Evolutionary conservation across 1,140 invertebrate genomes (phyloP).

Genomic region (Bicyclus anynana): DNA sequence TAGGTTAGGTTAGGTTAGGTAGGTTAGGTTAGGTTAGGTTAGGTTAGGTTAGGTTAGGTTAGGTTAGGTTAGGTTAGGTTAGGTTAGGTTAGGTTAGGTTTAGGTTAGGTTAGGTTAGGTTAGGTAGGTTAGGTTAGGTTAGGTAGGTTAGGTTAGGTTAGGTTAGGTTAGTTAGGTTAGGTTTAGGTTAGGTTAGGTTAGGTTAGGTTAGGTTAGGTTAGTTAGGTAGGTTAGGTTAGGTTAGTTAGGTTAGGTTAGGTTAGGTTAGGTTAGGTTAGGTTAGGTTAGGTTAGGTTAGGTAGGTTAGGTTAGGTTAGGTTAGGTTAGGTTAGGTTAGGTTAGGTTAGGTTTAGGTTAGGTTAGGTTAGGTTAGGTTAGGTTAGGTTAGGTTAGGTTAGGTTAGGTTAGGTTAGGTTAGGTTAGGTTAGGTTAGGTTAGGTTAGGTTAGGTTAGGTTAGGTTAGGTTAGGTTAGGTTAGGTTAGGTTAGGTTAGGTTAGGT

Average conservation of each 20-base stretch:
- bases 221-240: conserved; percentile 7
- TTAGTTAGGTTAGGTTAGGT: conserved; percentile 9
- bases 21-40: conserved; percentile 12
- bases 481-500: conserved; percentile 22
- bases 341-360: too few relatives aligned
- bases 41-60: conserved; percentile 12
- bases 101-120: conserved; percentile 14
- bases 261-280: conserved; percentile 9
- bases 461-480: conserved; percentile 19
- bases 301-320: conserved; percentile 9
- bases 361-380: too few relatives aligned
- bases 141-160: conserved; percentile 11
- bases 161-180: conserved; percentile 1
- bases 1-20: conserved; percentile 9
- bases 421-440: too few relatives aligned
- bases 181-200: neutral
- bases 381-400: conserved; percentile 13
- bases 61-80: conserved; percentile 9
- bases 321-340: conserved; percentile 21
- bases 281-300: conserved; percentile 9
- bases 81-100: conserved; percentile 7
- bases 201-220: conserved; percentile 6
- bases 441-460: too few relatives aligned
- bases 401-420: conserved; percentile 12
- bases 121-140: conserved; percentile 16